Conservation (phyloP, 35 echinoderm and acorn worm species). For the Patiria miniata region DNA sequence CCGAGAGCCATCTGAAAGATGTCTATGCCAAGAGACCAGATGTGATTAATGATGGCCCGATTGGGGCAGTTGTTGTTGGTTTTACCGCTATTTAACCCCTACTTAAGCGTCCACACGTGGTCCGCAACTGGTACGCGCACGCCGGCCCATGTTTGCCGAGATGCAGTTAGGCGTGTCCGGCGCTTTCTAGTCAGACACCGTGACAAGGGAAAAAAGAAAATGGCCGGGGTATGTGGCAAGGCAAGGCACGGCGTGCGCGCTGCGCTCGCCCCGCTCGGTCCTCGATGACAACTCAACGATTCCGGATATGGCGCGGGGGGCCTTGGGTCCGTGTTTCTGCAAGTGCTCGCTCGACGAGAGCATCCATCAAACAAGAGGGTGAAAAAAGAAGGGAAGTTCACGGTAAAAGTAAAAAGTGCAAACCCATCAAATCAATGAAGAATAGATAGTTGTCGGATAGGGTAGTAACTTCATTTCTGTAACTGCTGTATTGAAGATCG, state of each 20-base stretch:
- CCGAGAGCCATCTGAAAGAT: not conserved
- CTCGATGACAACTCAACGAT: slow-evolving; percentile 13
- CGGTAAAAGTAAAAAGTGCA: slow-evolving; percentile 10
- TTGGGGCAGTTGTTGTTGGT: slow-evolving; percentile 18
- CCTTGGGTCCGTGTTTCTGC: not conserved
- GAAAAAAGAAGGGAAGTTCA: not conserved
- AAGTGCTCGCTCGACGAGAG: not conserved
- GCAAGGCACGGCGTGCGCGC: not conserved
- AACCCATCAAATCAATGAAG: not conserved
- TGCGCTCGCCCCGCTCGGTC: not conserved
- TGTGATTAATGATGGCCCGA: slow-evolving; percentile 13
- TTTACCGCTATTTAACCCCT: slow-evolving; percentile 27
- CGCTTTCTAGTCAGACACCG: slow-evolving; percentile 30
- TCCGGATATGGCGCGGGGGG: not conserved
- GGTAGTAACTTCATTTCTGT: too few species aligned
- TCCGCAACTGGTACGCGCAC: slow-evolving; percentile 9
- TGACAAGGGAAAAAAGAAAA: not conserved
- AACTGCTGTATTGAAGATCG: too few species aligned
- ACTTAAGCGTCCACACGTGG: slow-evolving; percentile 27
- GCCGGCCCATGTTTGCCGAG: not conserved
- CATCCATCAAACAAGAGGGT: not conserved
- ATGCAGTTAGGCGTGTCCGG: slow-evolving; percentile 24
- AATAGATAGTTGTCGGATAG: too few species aligned
- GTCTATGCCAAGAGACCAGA: not conserved
- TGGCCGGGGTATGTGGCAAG: not conserved